A percentile compares a stretch with the other conserved stretches of the same genome.
These are phyloP conservation scores for Tricholaema leucomelas DNA, from an alignment of 2,113 vertebrate species.

Conservation along the genomic window DNA sequence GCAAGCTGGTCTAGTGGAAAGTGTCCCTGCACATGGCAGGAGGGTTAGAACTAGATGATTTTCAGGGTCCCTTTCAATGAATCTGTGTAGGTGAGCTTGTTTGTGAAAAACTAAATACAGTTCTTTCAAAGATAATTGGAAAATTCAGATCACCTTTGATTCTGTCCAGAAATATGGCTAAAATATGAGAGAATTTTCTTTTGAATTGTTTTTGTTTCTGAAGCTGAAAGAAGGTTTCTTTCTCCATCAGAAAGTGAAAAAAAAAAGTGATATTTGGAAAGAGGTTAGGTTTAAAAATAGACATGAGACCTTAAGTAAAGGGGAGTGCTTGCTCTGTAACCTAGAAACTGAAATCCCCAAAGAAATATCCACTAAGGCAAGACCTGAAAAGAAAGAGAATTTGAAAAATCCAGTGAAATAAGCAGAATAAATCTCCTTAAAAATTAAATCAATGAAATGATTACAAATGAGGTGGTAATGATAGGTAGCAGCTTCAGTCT, in stretches of 20 bases:
- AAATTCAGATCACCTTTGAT: neutral
- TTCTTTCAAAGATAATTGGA: neutral
- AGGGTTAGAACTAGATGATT: too few species aligned
- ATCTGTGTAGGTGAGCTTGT: neutral
- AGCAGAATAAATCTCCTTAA: neutral
- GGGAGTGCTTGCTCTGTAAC: slow-evolving; percentile 47
- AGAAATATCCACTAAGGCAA: slow-evolving; percentile 7
- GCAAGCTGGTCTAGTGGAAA: too few species aligned
- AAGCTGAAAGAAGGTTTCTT: neutral
- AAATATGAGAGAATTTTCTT: neutral
- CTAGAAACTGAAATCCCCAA: slow-evolving; percentile 65
- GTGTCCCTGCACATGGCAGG: too few species aligned
- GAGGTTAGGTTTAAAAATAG: slow-evolving; percentile 66
- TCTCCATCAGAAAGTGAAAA: slow-evolving; percentile 16
- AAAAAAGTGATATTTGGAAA: slow-evolving; percentile 38
- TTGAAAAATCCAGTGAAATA: neutral
- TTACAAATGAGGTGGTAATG: neutral
- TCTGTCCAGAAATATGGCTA: neutral
- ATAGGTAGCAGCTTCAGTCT: neutral
- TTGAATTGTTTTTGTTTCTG: slow-evolving; percentile 7
- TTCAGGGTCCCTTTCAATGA: too few species aligned
- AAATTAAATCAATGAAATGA: neutral
- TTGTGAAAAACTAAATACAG: neutral
- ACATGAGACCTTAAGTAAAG: slow-evolving; percentile 39
- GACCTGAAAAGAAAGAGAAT: neutral